These are phyloP conservation scores for Geotrypetes seraphini DNA, from an alignment of 2,797 vertebrate genomes.

Conservation along the genomic window DNA sequence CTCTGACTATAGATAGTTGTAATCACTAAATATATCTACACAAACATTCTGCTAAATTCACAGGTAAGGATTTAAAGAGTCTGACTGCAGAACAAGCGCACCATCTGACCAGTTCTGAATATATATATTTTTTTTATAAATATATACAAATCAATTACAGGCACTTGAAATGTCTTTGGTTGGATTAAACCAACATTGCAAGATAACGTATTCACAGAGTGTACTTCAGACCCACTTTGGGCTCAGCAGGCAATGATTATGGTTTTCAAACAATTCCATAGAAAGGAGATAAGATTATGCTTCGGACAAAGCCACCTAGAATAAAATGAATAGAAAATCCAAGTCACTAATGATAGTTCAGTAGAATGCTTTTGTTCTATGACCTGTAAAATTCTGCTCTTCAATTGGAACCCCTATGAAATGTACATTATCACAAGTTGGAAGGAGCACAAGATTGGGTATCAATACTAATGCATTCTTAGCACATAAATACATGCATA, in stretches of 20 bases:
- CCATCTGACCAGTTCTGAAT: slow-evolving; percentile 52
- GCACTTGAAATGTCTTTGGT: slow-evolving; percentile 99
- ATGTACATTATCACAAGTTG: no score
- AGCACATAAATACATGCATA: no score
- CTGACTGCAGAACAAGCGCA: slow-evolving; percentile 39
- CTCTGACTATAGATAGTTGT: slow-evolving; percentile 4
- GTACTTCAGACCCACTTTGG: slow-evolving; percentile 64
- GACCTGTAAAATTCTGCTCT: no score
- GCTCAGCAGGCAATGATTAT: slow-evolving; percentile 78
- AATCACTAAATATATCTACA: slow-evolving; percentile 32
- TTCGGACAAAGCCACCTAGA: slow-evolving; percentile 86
- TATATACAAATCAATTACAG: slow-evolving; percentile 98
- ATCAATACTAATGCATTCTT: no score
- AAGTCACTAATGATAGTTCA: no score
- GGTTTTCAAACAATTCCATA: slow-evolving; percentile 34
- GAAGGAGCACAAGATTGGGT: no score
- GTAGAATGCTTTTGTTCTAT: no score
- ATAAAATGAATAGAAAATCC: no score
- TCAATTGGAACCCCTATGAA: no score
- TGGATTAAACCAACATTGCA: slow-evolving; percentile 96
- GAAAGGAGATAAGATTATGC: slow-evolving; percentile 54
- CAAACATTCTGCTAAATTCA: slow-evolving; percentile 19
- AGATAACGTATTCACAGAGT: slow-evolving; percentile 79
- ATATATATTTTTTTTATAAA: slow-evolving; percentile 65
- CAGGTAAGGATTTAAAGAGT: slow-evolving; percentile 21